Conservation (phyloP, 2,797 vertebrate genomes). For the Melanotaenia nigrans region DNA sequence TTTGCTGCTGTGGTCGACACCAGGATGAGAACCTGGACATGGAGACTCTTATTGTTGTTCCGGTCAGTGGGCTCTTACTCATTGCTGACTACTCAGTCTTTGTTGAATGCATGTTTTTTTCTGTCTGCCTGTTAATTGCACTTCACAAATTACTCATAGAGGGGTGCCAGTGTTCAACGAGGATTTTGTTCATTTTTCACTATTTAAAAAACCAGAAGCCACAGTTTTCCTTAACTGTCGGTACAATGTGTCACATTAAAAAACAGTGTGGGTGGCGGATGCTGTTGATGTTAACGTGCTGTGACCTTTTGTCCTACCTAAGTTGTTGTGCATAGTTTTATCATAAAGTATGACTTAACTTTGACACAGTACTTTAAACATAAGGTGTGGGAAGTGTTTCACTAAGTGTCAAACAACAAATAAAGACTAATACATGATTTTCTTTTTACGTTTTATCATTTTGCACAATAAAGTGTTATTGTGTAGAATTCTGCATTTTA, state of each 20-base stretch:
- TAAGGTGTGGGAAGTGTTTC: neutral
- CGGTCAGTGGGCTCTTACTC: slow-evolving; percentile 67
- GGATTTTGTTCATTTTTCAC: neutral
- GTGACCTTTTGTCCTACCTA: slow-evolving; percentile 5
- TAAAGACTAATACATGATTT: neutral
- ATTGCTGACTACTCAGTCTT: neutral
- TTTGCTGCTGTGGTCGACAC: slow-evolving; percentile 28
- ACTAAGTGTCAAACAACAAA: neutral
- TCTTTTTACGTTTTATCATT: neutral
- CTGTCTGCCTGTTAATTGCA: neutral
- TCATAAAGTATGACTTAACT: neutral
- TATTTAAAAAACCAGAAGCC: neutral
- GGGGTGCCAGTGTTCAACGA: neutral
- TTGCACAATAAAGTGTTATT: neutral
- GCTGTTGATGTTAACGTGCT: neutral
- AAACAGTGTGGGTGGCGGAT: neutral
- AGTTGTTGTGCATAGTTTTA: neutral
- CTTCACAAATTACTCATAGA: neutral
- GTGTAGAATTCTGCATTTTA: neutral
- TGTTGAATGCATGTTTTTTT: neutral
- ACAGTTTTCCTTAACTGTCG: neutral
- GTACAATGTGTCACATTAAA: neutral
- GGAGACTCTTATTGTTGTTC: slow-evolving; percentile 69
- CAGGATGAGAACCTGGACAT: slow-evolving; percentile 53
- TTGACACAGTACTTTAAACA: neutral